Evolutionary conservation across 1,140 invertebrate genomes (phyloP), one percentile per base, ranked within the genome.

Genomic region (Atta cephalotes): DNA sequence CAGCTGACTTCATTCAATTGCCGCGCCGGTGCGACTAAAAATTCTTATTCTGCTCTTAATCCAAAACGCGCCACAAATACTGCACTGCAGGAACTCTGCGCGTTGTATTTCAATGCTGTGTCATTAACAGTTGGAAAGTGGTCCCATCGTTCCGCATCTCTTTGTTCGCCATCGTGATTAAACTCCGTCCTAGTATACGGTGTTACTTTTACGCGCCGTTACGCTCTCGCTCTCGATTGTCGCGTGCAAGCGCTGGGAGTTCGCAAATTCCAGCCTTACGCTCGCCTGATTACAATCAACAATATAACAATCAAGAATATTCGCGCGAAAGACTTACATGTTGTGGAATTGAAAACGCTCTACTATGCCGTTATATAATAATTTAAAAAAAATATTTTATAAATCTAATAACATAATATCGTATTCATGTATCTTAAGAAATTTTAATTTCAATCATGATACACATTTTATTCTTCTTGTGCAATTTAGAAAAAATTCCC

Each of bases 111-210:
- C 79, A 81, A 81, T 81, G 79, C 79, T 72, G 45, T 53, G 68
- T 81, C 66, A 49, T 81, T 81, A 81, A 81, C 66, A 71, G 79
- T 58, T 81, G 66, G 79, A 81, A 81, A 81, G 66, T 81, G 39
- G 79, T 51, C 21, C 63, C 49, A 51, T 71, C 65, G 63, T 12
- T 49, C 51, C 14, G 31, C 28, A 28, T 31, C 66, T 71, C 66
- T 81, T 81, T 81, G 79, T 81, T 58, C 79, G 21, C 35, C 6
- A 0, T 2, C 31, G 66, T 71, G 79, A 81, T 81, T 81, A 81
- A 81, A 81, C 79, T 71, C 49, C 21, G 65, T 81, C 49, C 51
- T 51, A 51, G 12, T 35, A 35, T 35, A 21, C 66, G 66, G 25
- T 35, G 31, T 39, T 71, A 81, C 79, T 81, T 81, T 81, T 81